Conservation (phyloP, 2,113 vertebrate species). For the Sphyrna mokarran region DNA sequence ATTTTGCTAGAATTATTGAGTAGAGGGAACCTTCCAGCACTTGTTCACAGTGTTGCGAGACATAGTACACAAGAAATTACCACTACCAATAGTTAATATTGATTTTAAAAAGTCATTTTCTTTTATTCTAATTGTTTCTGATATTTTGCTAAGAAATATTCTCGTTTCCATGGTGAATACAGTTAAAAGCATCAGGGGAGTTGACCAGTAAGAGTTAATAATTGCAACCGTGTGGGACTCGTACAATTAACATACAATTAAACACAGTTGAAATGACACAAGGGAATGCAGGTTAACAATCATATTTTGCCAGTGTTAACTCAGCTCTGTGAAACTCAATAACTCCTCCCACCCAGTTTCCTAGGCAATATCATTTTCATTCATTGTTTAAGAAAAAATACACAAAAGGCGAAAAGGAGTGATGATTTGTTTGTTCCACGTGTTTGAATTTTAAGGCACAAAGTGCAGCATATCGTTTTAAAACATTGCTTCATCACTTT, state of each 20-base stretch:
- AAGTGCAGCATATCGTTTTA: neutral
- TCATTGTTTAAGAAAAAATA: neutral
- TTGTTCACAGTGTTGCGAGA: neutral
- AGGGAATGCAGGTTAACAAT: neutral
- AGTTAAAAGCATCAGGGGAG: neutral
- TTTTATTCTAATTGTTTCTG: neutral
- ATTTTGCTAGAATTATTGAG: constrained; percentile 3
- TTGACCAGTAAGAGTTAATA: neutral
- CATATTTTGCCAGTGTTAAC: neutral
- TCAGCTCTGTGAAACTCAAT: neutral
- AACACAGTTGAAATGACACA: neutral
- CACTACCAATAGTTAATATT: neutral
- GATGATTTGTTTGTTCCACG: neutral
- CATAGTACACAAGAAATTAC: neutral
- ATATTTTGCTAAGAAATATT: neutral
- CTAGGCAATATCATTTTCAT: neutral
- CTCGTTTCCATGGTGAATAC: neutral
- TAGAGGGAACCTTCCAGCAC: neutral
- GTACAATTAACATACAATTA: constrained; percentile 24
- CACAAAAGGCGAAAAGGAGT: neutral
- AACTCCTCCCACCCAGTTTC: neutral
- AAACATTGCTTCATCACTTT: neutral
- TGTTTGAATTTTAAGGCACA: neutral
- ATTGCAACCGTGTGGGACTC: neutral
- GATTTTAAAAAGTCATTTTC: neutral